Evolutionary conservation across 2,113 vertebrate genomes (phyloP), one percentile per base, ranked within the genome.

Genomic region (Campylomormyrus numenius): DNA sequence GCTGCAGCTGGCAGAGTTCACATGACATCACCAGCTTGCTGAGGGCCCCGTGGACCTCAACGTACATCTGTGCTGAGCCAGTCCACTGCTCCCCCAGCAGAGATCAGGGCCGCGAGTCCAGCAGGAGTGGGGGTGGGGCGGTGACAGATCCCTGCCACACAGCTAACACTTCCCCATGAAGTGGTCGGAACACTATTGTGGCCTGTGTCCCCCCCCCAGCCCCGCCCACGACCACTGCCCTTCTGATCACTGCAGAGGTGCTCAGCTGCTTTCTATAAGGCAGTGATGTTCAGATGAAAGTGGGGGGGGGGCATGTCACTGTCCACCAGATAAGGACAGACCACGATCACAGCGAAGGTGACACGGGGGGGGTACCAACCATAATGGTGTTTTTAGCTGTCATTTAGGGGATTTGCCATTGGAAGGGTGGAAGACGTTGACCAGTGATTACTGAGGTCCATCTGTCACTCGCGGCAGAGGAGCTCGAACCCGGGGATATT

Each of bases 1-100:
- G 80, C 90, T 89, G 91, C 93, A 93, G 92, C 92, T 93, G 93
- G 90, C 87, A 93, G 90, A 90, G 87, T 93, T 94, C 92, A 91
- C 93, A 93, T 93, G 92, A 93, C 92, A 93, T 93, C 93, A 93
- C 90, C 49, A 89, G 89, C 87, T 53, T 91, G 88, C 56, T 42
- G 27, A 92, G 90, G 91, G 91, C 91, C 89, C 89, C 1, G 88
- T 91, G 89, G 90, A 89, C 80, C 56, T 70, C 90, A 90, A 89
- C 74, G 66, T 35, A 70, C 89, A 31, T 45, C 62, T 39, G 85
- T 27, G 35, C 70, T 89, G 74, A 88, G n/a, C 31, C 2, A 66
- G 15, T 8, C 35, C 31, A 85, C 17, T 53, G 50, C 85, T 58
- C 35, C 53, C 49, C 77, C 66, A 7, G 27, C 77, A 74, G 15